Percentiles rank a stretch among this genome's conserved stretches.
Conservation (phyloP, 2,888 invertebrate genomes). For the Tetheella fluctuosa region DNA sequence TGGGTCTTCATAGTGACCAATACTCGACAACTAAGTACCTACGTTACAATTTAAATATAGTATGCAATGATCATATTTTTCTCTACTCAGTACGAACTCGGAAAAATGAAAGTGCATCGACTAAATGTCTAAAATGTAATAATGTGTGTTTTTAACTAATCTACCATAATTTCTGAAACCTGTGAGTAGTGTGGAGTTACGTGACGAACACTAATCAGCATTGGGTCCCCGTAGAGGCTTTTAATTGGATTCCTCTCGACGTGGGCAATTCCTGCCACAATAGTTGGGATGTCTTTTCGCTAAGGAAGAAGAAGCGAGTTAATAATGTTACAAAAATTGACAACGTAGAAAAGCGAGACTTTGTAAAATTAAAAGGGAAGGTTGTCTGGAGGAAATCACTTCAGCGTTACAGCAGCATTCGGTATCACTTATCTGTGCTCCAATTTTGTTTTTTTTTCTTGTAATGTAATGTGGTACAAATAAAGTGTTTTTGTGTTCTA, state of each 20-base stretch:
- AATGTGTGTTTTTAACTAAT: not conserved
- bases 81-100: not conserved
- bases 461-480: too few species aligned
- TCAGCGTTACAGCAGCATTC: too few species aligned
- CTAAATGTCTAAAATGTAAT: not conserved
- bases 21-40: not conserved
- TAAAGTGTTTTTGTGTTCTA: too few species aligned
- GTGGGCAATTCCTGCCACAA: not conserved
- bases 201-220: not conserved
- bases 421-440: too few species aligned
- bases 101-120: not conserved
- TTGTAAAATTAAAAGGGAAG: not conserved
- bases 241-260: not conserved
- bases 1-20: not conserved
- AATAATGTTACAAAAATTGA: not conserved
- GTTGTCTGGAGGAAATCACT: not conserved
- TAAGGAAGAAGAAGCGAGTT: not conserved
- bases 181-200: not conserved
- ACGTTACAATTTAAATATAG: not conserved
- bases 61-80: not conserved
- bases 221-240: not conserved
- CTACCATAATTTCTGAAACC: not conserved
- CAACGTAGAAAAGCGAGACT: too few species aligned
- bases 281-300: conserved; percentile 1
- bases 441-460: too few species aligned